phyloP scores from a whole-genome alignment of 2,888 invertebrate genomes.

The Temnothorax ravouxi region DNA sequence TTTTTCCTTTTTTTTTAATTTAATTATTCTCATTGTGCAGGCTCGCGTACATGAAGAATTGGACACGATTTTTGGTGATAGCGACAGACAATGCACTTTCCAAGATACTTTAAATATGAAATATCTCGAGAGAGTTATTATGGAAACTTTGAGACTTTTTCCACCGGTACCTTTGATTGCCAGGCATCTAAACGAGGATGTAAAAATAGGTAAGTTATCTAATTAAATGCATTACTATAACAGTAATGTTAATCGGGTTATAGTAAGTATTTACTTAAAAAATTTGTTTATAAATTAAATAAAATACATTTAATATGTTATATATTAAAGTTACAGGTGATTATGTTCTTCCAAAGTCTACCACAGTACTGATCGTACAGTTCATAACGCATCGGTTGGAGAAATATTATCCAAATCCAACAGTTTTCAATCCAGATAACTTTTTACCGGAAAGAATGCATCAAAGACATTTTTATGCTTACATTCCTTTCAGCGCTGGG shows the following conservation, averaged over 20 bases:
- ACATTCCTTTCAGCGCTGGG: constrained; percentile 94
- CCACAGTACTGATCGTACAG: constrained; percentile 90
- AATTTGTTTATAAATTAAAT: background rate
- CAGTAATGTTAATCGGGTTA: background rate
- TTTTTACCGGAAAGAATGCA: constrained; percentile 93
- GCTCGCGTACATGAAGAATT: constrained; percentile 91
- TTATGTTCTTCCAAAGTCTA: constrained; percentile 90
- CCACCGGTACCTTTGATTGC: constrained; percentile 94
- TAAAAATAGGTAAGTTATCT: constrained; percentile 88
- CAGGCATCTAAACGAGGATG: constrained; percentile 90
- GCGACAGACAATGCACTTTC: constrained; percentile 92
- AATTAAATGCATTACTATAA: background rate
- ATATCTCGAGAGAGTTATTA: constrained; percentile 92
- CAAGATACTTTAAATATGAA: constrained; percentile 95
- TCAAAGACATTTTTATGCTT: constrained; percentile 93
- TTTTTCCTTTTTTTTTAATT: background rate
- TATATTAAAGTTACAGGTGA: constrained; percentile 88
- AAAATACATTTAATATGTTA: background rate
- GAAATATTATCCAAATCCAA: constrained; percentile 92
- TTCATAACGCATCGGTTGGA: constrained; percentile 91
- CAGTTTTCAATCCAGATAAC: constrained; percentile 93
- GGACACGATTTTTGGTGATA: constrained; percentile 92
- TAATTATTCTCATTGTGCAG: constrained; percentile 74
- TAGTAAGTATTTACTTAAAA: background rate
- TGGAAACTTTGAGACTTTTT: constrained; percentile 93